phyloP scores from a whole-genome alignment of 2,888 invertebrate genomes.

The Aporophyla lueneburgensis region DNA sequence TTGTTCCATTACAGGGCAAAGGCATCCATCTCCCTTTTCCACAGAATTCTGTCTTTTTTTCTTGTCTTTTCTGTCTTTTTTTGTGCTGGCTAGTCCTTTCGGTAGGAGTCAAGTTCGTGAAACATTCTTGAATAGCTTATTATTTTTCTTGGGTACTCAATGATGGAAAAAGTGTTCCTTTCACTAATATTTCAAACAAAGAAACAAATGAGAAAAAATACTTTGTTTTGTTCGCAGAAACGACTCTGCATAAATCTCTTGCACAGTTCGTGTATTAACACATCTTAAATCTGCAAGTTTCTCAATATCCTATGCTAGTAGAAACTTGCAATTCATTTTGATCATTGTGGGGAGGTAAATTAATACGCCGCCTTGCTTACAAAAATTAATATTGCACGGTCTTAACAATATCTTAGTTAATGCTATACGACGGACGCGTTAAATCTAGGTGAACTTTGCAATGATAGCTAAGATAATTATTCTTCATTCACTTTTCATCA shows the following conservation, averaged over 20 bases:
- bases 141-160: slow-evolving; percentile 42
- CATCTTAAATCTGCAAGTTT: slow-evolving; percentile 61
- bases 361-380: slow-evolving; percentile 28
- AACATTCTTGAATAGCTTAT: slow-evolving; percentile 32
- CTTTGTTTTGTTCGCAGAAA: neutral
- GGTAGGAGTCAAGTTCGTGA: no score
- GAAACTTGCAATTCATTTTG: slow-evolving; percentile 55
- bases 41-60: no score
- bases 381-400: slow-evolving; percentile 54
- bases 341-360: slow-evolving; percentile 35
- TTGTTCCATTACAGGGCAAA: no score
- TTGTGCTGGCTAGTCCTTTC: no score
- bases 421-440: slow-evolving; percentile 20
- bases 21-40: no score
- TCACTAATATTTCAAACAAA: slow-evolving; percentile 20
- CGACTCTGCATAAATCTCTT: slow-evolving; percentile 5
- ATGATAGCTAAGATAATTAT: slow-evolving; percentile 14
- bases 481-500: slow-evolving; percentile 9
- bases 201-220: neutral
- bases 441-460: slow-evolving; percentile 37
- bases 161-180: slow-evolving; percentile 23
- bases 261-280: slow-evolving; percentile 26
- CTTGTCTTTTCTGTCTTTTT: no score
- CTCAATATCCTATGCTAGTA: slow-evolving; percentile 53
- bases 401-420: slow-evolving; percentile 31